Base-by-base conservation (phyloP, 2,797 vertebrate species). In the Siniperca scherzeri region DNA sequence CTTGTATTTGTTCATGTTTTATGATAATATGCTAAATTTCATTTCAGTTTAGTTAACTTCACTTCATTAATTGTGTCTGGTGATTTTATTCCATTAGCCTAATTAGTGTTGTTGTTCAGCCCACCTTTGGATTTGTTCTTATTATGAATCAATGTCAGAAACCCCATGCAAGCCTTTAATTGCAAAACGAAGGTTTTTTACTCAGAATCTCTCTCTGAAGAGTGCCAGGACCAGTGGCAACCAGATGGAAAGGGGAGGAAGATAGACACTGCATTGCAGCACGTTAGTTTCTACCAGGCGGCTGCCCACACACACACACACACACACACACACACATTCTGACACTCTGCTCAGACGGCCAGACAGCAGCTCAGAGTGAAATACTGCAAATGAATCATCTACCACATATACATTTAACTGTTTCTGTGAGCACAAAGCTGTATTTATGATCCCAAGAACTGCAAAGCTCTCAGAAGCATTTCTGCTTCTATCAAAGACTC, bases 191-290 rank as follows among this genome's bases (percentile, higher is more conserved):
- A 52, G 52, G 27, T 56, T 74, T 86, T 86, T 79, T 38, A 74
- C 46, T 83, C 44, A 27, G 53, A 86, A 78, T 84, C 19, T 46
- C 53, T 57, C 22, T 82, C 38, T 83, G 19, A 50, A 19, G 40
- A 81, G 56, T 70, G 69, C 46, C 68, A 82, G 78, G 72, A 88
- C 74, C 82, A 92, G 84, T 76, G 74, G 78, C 60, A 90, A 89
- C 81, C 87, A 93, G 82, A 92, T 81, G 87, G 90, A 87, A 73
- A 90, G 72, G 69, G 68, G 84, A 89, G 77, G 77, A 90, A 85
- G 71, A 87, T 83, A 88, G 91, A 92, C 82, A 91, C 93, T 87
- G 94, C 93, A 94, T 88, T 95, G 93, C 94, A 95, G 92, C 88
- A 94, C 30, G 67, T 87, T 73, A 67, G 78, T 78, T 85, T 86